A percentile compares a stretch with the other conserved stretches of the same genome.
These are phyloP conservation scores for Zonitis immaculata DNA, from an alignment of 2,888 invertebrate genomes.

Conservation along the genomic window DNA sequence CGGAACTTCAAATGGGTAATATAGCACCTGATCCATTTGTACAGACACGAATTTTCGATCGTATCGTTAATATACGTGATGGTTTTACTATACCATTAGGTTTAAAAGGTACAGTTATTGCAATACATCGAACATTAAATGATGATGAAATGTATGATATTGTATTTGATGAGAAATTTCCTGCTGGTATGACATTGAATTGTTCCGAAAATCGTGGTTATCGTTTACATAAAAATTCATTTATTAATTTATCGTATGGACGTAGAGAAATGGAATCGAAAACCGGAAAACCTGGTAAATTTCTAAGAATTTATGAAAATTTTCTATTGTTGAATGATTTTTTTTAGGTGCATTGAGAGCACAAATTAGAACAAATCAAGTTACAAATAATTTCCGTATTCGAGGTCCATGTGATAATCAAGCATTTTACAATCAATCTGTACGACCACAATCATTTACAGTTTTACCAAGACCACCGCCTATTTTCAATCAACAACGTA, in stretches of 20 bases:
- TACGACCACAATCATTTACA: neutral
- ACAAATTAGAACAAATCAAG: constrained; percentile 1
- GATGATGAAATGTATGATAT: constrained; percentile 67
- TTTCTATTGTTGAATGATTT: neutral
- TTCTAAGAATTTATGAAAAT: neutral
- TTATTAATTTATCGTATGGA: constrained; percentile 61
- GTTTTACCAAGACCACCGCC: neutral
- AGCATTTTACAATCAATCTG: neutral
- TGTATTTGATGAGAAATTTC: constrained; percentile 73
- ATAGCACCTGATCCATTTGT: constrained; percentile 64
- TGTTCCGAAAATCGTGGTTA: constrained; percentile 52
- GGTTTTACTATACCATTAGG: constrained; percentile 78
- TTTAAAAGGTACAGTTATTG: constrained; percentile 79
- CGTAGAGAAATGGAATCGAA: constrained; percentile 44
- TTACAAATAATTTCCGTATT: constrained; percentile 2
- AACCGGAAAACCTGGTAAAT: constrained; percentile 35
- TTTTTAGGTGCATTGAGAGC: constrained; percentile 13
- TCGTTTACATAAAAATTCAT: constrained; percentile 50
- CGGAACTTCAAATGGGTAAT: constrained; percentile 48
- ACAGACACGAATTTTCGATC: constrained; percentile 69
- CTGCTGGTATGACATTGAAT: constrained; percentile 58
- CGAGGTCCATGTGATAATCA: neutral
- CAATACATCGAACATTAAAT: constrained; percentile 48
- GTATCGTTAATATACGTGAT: constrained; percentile 74
- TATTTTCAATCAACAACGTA: neutral